Evolutionary conservation across 2,797 vertebrate genomes (phyloP), one percentile per base, ranked within the genome.

Genomic region (Trematomus bernacchii): DNA sequence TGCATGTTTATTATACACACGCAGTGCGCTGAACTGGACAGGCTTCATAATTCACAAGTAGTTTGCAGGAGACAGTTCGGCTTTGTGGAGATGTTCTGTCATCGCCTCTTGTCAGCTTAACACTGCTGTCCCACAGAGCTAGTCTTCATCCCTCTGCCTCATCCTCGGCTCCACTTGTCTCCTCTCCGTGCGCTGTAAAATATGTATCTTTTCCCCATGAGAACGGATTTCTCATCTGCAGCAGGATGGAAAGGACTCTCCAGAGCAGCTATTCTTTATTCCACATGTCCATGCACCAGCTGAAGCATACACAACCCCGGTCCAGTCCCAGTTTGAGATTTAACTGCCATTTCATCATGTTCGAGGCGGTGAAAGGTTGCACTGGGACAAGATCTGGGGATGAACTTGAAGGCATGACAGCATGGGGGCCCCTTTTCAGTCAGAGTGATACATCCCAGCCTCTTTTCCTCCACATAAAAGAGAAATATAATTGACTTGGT

Each of bases 51-150:
- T 87, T 93, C 88, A 90, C 83, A 50, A 73, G 82, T 55, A 76
- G 89, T 83, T 82, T 90, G 75, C 83, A 87, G 85, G 76, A 86
- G 79, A 87, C 76, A 42, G 81, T 81, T 62, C 66, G 72, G 82
- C 74, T 90, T 85, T 86, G 84, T 73, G 86, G 87, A 87, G 86
- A 84, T 85, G 82, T 82, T 87, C 88, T 89, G 87, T 92, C 91
- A 91, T 88, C 82, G 84, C 87, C 81, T 82, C 92, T 87, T 92
- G 91, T 92, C 91, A 91, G 83, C 73, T 92, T 90, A 92, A 89
- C 86, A 73, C 85, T 64, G 64, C 77, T 23, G 83, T 85, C 83
- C 88, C 84, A 87, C 79, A 63, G 76, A 85, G 84, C 80, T 79
- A n/a, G 71, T 89, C 93, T 89, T 83, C 91, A 84, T 89, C 88